Conservation (phyloP, 1,140 invertebrate genomes). For the Lucilia sericata region DNA sequence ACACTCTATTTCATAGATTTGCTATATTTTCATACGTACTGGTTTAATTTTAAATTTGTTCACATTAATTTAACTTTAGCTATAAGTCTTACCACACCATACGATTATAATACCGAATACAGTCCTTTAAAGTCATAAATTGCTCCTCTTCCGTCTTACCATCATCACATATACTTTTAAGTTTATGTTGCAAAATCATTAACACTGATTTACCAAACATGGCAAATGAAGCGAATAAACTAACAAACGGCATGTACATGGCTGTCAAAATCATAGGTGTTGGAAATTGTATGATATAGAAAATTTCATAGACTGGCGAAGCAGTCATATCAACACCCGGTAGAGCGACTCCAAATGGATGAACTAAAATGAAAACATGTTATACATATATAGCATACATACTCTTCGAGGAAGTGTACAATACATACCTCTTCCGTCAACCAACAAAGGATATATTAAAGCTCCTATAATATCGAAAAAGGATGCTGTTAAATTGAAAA, state of each 20-base stretch:
- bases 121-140: slow-evolving; percentile 48
- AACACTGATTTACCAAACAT: slow-evolving; percentile 61
- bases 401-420: background rate
- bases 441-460: slow-evolving; percentile 55
- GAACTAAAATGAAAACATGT: slow-evolving; percentile 48
- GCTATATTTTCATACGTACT: background rate
- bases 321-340: slow-evolving; percentile 57
- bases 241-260: slow-evolving; percentile 66
- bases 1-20: too few species aligned
- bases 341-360: slow-evolving; percentile 60
- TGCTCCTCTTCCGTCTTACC: slow-evolving; percentile 38
- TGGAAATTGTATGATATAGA: slow-evolving; percentile 58
- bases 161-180: slow-evolving; percentile 40
- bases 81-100: slow-evolving; percentile 32
- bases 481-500: slow-evolving; percentile 58
- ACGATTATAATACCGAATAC: slow-evolving; percentile 54
- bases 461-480: slow-evolving; percentile 58
- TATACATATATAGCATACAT: too few species aligned
- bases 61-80: too few species aligned
- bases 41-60: background rate
- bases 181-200: slow-evolving; percentile 54
- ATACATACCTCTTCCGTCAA: slow-evolving; percentile 52
- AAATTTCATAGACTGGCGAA: slow-evolving; percentile 57
- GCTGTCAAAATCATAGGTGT: slow-evolving; percentile 54
- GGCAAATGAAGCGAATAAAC: slow-evolving; percentile 60